Conservation (phyloP, 2,888 invertebrate species). For the Crepidodera aurea region DNA sequence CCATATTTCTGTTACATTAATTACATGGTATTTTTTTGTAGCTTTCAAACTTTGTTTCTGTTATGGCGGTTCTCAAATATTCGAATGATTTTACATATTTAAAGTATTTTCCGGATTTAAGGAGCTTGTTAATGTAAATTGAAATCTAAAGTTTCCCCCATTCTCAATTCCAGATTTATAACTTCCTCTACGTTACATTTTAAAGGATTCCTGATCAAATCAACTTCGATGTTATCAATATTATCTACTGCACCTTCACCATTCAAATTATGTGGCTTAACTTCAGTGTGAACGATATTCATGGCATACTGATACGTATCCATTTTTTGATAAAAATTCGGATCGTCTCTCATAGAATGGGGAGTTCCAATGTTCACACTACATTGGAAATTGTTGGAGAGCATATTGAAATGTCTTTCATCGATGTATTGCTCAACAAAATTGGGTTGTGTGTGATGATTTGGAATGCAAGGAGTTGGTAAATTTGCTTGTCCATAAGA, state of each 20-base stretch:
- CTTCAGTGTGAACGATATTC: background rate
- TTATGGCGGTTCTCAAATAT: no score
- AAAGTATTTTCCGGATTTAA: no score
- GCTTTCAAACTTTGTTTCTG: no score
- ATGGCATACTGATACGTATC: slow-evolving; percentile 7
- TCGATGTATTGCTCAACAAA: no score
- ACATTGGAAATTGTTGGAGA: slow-evolving; percentile 7
- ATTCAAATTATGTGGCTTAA: background rate
- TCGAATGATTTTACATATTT: no score
- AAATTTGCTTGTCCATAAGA: no score
- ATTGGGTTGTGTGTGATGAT: no score
- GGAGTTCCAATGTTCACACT: background rate
- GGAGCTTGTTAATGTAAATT: no score
- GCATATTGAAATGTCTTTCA: background rate
- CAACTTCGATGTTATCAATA: slow-evolving; percentile 12
- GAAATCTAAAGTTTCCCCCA: slow-evolving; percentile 18
- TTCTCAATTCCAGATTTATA: slow-evolving; percentile 16
- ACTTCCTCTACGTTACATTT: slow-evolving; percentile 17
- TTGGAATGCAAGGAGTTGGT: no score
- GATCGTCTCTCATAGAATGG: background rate
- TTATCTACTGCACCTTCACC: background rate
- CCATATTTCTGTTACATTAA: no score
- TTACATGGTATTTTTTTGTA: no score
- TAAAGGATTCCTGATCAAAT: background rate
- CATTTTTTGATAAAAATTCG: background rate